phyloP scores from a whole-genome alignment of 1,140 invertebrate genomes.

The Pseudomyrmex gracilis region DNA sequence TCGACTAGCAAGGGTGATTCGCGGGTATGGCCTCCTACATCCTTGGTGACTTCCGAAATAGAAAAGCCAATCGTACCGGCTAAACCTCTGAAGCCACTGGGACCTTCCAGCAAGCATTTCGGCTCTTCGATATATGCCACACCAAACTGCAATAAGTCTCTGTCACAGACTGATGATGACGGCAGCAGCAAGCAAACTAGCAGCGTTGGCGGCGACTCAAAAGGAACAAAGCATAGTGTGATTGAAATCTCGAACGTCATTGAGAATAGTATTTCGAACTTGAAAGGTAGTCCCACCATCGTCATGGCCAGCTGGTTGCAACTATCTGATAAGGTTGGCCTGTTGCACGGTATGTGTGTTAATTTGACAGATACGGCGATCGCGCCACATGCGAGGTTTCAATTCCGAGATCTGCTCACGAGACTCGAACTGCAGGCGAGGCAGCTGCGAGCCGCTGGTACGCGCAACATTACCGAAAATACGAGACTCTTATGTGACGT shows the following conservation, averaged over 20 bases:
- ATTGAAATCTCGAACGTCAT: conserved; percentile 89
- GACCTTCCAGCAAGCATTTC: conserved; percentile 82
- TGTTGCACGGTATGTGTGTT: conserved; percentile 91
- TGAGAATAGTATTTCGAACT: conserved; percentile 88
- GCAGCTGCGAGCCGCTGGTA: conserved; percentile 90
- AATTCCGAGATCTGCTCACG: conserved; percentile 94
- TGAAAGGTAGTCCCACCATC: conserved; percentile 87
- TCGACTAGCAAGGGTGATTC: conserved; percentile 85
- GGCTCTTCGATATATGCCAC: conserved; percentile 87
- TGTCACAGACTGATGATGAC: conserved; percentile 61
- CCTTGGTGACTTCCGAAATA: conserved; percentile 75
- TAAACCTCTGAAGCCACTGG: conserved; percentile 86
- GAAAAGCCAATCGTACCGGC: conserved; percentile 91
- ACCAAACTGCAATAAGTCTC: conserved; percentile 83
- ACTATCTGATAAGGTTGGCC: conserved; percentile 93
- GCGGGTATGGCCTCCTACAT: conserved; percentile 86
- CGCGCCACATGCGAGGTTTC: conserved; percentile 94
- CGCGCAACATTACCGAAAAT: conserved; percentile 89
- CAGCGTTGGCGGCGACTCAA: conserved; percentile 48
- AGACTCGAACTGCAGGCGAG: conserved; percentile 93
- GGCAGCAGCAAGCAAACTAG: conserved; percentile 25
- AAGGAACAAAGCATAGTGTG: conserved; percentile 88
- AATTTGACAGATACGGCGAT: conserved; percentile 90
- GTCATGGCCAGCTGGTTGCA: conserved; percentile 91
- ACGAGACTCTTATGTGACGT: conserved; percentile 90